Conservation (phyloP, 2,888 invertebrate species). For the Sylvicola cinctus region DNA sequence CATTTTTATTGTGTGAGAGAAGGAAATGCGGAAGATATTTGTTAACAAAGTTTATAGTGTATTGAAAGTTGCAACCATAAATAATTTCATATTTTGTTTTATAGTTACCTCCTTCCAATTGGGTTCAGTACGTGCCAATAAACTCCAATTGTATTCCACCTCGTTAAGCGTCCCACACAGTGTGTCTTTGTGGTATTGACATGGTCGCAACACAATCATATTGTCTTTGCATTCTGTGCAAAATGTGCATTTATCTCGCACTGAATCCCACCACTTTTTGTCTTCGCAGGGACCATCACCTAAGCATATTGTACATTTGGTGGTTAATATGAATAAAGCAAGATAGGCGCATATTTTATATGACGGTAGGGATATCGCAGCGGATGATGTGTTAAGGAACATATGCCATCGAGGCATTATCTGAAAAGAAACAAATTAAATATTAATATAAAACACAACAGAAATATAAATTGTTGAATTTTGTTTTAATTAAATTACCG, state of each 20-base stretch:
- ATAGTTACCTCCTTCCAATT: conserved; percentile 23
- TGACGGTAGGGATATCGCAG: too few species aligned
- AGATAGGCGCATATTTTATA: too few species aligned
- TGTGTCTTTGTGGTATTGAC: conserved; percentile 54
- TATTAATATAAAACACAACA: too few species aligned
- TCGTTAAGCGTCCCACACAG: conserved; percentile 46
- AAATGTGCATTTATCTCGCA: conserved; percentile 39
- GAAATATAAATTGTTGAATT: too few species aligned
- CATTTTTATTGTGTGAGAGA: too few species aligned
- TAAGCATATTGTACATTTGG: too few species aligned
- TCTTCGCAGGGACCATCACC: conserved; percentile 30
- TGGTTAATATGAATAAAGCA: too few species aligned
- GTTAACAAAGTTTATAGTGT: neutral
- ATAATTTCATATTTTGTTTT: conserved; percentile 9
- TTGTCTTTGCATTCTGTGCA: conserved; percentile 47
- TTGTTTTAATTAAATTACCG: too few species aligned
- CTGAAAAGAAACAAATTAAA: too few species aligned
- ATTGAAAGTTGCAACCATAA: conserved; percentile 1
- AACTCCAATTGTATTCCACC: conserved; percentile 39
- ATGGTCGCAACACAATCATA: conserved; percentile 45
- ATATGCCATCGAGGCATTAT: too few species aligned
- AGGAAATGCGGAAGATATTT: too few species aligned
- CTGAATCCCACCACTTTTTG: conserved; percentile 47
- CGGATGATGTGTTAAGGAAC: too few species aligned
- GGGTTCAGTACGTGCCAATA: conserved; percentile 26